Evolutionary conservation across 2,113 vertebrate genomes (phyloP), one percentile per base, ranked within the genome.

Genomic region (Mastomys natalensis): DNA sequence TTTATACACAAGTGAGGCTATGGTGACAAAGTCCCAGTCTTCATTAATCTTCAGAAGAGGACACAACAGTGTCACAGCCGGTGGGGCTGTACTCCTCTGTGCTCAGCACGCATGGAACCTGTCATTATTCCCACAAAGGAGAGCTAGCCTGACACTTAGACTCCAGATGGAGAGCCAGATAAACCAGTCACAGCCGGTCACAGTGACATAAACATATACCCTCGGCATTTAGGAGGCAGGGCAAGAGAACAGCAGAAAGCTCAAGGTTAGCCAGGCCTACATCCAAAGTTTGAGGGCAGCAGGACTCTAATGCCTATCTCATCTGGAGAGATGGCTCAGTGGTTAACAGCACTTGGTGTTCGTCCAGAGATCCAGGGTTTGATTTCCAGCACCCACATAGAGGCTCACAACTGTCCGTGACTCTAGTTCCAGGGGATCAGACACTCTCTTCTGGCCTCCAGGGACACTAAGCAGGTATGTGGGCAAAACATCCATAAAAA

Each of bases 21-120:
- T 0, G 9, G 24, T 15, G 29, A 80, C 80, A 62, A 94, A 45
- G n/a, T 13, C 66, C 29, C 37, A 58, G 66, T 31, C 0, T 0
- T 37, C n/a, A 11, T 0, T 40, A 21, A 87, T 68, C 40, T 51
- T 48, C 22, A 31, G 58, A 77, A 37, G 55, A 40, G 19, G 21
- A 60, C 3, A 29, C 15, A 26, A 10, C 26, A 29, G 7, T 3
- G 0, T 34, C 5, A 1, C 0, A 19, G 66, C 60, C 0, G 0
- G n/a, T 62, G 80, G 16, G 60, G 70, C 73, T 2, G 11, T 9
- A 31, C 15, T 16, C 29, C 0, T 55, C 17, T 17, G 9, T 40
- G 51, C 73, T 92, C 81, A 76, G 29, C 17, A 3, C 7, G 17
- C 43, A 15, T 4, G 5, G 37, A 80, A 80, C 6, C 34, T 7